Percentiles rank a stretch among this genome's conserved stretches.
These are phyloP conservation scores for Pachymerium ferrugineum DNA, from an alignment of 2,888 invertebrate genomes.

Conservation along the genomic window DNA sequence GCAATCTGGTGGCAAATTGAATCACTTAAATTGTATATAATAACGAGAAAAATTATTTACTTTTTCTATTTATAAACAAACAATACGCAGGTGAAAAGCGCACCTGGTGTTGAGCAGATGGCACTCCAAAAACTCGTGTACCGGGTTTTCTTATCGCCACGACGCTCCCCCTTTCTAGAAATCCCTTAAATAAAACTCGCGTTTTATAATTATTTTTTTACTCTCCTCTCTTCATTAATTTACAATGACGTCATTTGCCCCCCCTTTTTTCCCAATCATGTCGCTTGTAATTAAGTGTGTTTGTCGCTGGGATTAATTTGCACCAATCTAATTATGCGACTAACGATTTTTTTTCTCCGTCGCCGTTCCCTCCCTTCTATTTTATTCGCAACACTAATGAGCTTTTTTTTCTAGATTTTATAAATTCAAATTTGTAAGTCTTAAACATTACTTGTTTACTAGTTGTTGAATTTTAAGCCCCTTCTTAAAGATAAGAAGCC, in stretches of 20 bases:
- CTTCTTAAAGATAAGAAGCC: not conserved
- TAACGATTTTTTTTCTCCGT: slow-evolving; percentile 14
- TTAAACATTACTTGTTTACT: slow-evolving; percentile 10
- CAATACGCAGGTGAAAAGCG: slow-evolving; percentile 6
- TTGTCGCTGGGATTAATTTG: slow-evolving; percentile 27
- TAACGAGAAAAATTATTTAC: too few species aligned
- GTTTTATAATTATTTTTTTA: slow-evolving; percentile 9
- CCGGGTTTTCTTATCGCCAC: slow-evolving; percentile 23
- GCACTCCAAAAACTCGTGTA: slow-evolving; percentile 14
- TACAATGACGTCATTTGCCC: slow-evolving; percentile 19
- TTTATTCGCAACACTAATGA: slow-evolving; percentile 16
- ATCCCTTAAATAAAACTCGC: not conserved
- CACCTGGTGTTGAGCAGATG: slow-evolving; percentile 27
- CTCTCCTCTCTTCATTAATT: slow-evolving; percentile 1
- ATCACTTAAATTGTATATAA: too few species aligned
- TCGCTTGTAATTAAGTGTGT: slow-evolving; percentile 27
- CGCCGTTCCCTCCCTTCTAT: not conserved
- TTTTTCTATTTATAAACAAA: not conserved
- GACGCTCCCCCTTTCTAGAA: not conserved
- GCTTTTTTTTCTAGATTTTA: not conserved
- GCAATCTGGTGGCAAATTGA: slow-evolving; percentile 17
- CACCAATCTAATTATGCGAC: slow-evolving; percentile 27
- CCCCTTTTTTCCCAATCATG: slow-evolving; percentile 20
- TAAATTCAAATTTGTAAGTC: slow-evolving; percentile 7
- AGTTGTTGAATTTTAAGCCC: not conserved